Evolutionary conservation across 2,113 vertebrate genomes (phyloP).

Genomic region (Dromiciops gliroides): DNA sequence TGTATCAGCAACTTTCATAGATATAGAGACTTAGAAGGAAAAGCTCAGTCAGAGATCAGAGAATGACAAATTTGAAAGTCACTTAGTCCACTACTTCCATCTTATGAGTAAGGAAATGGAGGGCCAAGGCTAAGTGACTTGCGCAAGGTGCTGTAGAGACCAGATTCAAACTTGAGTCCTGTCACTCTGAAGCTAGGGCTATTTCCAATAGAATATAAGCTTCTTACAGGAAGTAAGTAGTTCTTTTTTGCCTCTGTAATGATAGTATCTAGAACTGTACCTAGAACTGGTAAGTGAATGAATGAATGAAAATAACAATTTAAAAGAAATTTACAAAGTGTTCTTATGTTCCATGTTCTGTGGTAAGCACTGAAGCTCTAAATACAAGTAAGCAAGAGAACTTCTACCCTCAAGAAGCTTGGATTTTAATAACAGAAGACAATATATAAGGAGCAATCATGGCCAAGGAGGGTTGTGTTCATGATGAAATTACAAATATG

Average conservation of each 20-base stretch:
- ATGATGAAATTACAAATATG: neutral
- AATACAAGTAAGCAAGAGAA: neutral
- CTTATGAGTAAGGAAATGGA: neutral
- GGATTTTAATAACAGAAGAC: neutral
- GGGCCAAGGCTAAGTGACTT: neutral
- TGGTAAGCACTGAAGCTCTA: neutral
- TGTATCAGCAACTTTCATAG: neutral
- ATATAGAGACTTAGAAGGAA: neutral
- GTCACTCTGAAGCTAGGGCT: neutral
- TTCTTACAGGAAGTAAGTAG: neutral
- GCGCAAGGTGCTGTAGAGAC: neutral
- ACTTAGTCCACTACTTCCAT: neutral
- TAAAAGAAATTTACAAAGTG: neutral
- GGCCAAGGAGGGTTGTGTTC: neutral
- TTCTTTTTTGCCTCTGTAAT: neutral
- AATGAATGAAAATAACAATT: neutral
- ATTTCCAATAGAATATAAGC: neutral
- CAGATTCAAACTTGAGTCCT: neutral
- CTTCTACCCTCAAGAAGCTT: neutral
- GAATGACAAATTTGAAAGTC: neutral
- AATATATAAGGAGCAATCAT: neutral
- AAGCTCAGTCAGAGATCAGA: neutral
- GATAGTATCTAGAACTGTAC: neutral
- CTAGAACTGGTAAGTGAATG: neutral
- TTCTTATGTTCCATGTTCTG: neutral